Evolutionary conservation across 2,797 vertebrate genomes (phyloP).

Genomic region (Sebastes variabilis): DNA sequence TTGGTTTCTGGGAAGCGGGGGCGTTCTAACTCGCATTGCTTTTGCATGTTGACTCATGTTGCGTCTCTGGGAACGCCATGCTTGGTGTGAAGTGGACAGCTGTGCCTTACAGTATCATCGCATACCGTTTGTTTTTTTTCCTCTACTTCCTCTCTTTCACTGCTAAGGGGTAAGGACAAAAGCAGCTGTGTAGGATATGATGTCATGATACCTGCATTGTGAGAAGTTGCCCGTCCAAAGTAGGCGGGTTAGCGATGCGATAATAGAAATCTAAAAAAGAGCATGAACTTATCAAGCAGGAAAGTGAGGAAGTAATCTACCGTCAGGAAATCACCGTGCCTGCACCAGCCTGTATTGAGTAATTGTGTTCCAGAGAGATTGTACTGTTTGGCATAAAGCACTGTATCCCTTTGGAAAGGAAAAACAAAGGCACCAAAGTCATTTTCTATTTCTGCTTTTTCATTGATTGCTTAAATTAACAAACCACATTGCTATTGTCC

Average conservation of each 20-base stretch:
- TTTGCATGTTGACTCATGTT: slow-evolving; percentile 76
- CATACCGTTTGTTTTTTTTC: slow-evolving; percentile 28
- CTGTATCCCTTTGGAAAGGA: slow-evolving; percentile 27
- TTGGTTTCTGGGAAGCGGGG: slow-evolving; percentile 63
- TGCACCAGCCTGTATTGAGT: slow-evolving; percentile 17
- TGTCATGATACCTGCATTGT: slow-evolving; percentile 46
- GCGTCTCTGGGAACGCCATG: slow-evolving; percentile 55
- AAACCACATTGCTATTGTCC: slow-evolving; percentile 46
- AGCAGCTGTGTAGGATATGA: slow-evolving; percentile 40
- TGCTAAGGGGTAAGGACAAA: slow-evolving; percentile 11
- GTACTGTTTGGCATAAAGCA: slow-evolving; percentile 31
- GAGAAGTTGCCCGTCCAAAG: slow-evolving; percentile 19
- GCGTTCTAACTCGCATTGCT: slow-evolving; percentile 73
- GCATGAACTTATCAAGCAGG: slow-evolving; percentile 35
- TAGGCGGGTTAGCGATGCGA: slow-evolving; percentile 11
- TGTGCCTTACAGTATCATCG: slow-evolving; percentile 55
- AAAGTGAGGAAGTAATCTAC: slow-evolving; percentile 53
- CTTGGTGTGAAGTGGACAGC: slow-evolving; percentile 64
- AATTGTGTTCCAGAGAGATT: slow-evolving; percentile 32
- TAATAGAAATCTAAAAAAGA: slow-evolving; percentile 48
- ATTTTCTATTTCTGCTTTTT: slow-evolving; percentile 65
- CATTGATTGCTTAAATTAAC: slow-evolving; percentile 70
- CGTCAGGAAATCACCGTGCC: slow-evolving; percentile 43
- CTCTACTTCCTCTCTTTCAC: slow-evolving; percentile 34
- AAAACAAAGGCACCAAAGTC: slow-evolving; percentile 63